Base-by-base conservation (phyloP, 2,797 vertebrate genomes). In the Vipera latastei region DNA sequence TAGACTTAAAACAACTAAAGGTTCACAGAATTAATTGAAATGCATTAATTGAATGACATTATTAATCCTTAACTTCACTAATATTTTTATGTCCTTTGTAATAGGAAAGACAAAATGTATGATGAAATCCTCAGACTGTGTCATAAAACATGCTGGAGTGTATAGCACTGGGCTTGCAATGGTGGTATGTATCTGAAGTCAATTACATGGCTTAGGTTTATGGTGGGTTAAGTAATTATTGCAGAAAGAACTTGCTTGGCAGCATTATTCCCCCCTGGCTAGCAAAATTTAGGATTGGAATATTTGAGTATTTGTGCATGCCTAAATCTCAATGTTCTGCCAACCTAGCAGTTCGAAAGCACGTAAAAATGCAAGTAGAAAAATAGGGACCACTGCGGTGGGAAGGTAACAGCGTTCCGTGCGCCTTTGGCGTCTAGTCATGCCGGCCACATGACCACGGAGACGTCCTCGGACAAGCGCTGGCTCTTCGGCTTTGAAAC, bases 41-140 rank as follows among this genome's bases (percentile, higher is more conserved):
- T 55, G 7, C 26, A n/a, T 86, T 91, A 85, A 60, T 60, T 48
- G 25, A 26, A 60, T 65, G 61, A 22, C 11, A 69, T 11, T 14
- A 11, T 8, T 4, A 20, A 18, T 88, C 2, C 88, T 61, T 56
- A 4, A 0, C 65, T 25, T 6, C 83, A 91, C 2, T 14, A 55
- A 22, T 95, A 16, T 4, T 4, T 8, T 25, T 94, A 16, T 94
- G 96, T 88, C 96, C 96, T 95, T 89, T 94, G 95, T 93, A 89
- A 96, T 94, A 99, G 99, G 99, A 63, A 99, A 99, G 98, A 99
- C 99, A 2, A 99, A 99, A 95, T 99, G 99, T 95, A 99, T 99
- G 98, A 98, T 98, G 99, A 99, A 99, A 96, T 98, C 99, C n/a
- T 99, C 99, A 60, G 99, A 99, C 92, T 99, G 99, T 96, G 99